Conservation (phyloP, 1,140 invertebrate species). For the Vanessa atalanta region DNA sequence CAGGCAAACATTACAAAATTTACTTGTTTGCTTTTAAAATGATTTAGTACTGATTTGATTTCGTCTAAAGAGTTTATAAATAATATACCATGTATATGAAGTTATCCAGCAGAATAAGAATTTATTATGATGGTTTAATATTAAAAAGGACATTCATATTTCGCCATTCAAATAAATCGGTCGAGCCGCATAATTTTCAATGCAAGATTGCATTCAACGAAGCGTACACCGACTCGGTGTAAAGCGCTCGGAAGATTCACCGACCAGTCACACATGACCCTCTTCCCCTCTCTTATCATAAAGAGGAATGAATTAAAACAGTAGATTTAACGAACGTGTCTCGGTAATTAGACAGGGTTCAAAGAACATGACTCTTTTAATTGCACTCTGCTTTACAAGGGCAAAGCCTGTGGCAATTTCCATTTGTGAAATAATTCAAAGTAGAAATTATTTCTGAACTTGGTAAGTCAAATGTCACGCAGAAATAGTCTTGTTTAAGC, state of each 20-base stretch:
- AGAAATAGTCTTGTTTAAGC: constrained; percentile 14
- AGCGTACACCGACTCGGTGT: not conserved
- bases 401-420: constrained; percentile 26
- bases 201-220: constrained; percentile 12
- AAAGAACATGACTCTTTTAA: constrained; percentile 32
- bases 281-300: constrained; percentile 11
- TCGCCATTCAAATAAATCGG: constrained; percentile 18
- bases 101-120: not conserved
- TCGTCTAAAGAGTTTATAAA: no score
- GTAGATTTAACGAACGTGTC: constrained; percentile 34
- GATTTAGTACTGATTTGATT: no score
- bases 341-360: constrained; percentile 32
- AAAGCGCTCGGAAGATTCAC: constrained; percentile 11
- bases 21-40: no score
- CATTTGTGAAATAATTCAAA: constrained; percentile 30
- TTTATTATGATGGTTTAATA: not conserved
- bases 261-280: constrained; percentile 8
- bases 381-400: constrained; percentile 26
- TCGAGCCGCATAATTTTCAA: constrained; percentile 20
- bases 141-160: constrained; percentile 16
- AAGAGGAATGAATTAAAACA: constrained; percentile 32
- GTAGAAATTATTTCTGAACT: constrained; percentile 6
- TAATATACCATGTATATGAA: not conserved
- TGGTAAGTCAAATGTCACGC: constrained; percentile 19
- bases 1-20: no score